Base-by-base conservation (phyloP, 2,113 vertebrate species). In the Lagopus muta region DNA sequence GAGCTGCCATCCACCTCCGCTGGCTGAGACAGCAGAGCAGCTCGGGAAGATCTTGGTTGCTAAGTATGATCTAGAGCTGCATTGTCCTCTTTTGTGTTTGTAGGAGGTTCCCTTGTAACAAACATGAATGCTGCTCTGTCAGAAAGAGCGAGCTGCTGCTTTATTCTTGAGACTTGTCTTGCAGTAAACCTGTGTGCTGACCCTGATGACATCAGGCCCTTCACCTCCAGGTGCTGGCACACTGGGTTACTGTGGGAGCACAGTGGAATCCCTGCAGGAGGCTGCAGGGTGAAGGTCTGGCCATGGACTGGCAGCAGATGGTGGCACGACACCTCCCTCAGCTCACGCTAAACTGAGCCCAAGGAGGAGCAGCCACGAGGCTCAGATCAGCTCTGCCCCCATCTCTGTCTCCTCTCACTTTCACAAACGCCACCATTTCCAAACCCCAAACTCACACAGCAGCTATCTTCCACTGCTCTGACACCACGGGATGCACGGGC, bases 181-280 rank as follows among this genome's bases (percentile, higher is more conserved):
- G 60, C 58, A 76, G 13, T 2, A 40, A 76, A n/a, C 42, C 45
- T 22, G 24, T 20, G 38, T 8, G 43, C 36, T 27, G 66, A 81
- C 30, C 14, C 42, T 47, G 3, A 0, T 17, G 67, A 12, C 30
- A 69, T 2, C n/a, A 42, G 30, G 25, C 30, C 19, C 45, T 69
- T 48, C n/a, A 11, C 3, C 8, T 42, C 72, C 24, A 0, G 0
- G 19, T 3, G 7, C 34, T 6, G 10, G 11, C 5, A 64, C 14
- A 3, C 1, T 18, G 50, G 40, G 17, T 65, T 69, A 14, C 40
- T 32, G 27, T 5, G 22, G 55, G 61, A 42, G 27, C 73, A 30
- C 18, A 6, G 24, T 19, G 38, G 13, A 8, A 13, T 27, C 19
- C 15, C 42, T 47, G 13, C 87, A 62, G 70, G 18, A 57, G 40